Evolutionary conservation across 2,888 invertebrate species (phyloP).

Genomic region (Agrotis puta): DNA sequence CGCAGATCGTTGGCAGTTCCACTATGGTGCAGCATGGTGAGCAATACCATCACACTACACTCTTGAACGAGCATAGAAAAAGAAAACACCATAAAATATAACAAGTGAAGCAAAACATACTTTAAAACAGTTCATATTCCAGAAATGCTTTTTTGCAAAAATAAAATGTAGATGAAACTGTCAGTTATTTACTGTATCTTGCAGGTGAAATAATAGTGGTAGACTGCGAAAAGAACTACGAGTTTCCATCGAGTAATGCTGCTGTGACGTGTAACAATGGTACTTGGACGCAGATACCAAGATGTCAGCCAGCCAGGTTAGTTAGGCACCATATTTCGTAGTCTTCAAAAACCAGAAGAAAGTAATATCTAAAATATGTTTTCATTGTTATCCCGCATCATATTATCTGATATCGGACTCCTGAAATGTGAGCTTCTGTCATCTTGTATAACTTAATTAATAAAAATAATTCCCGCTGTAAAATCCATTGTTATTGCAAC

Average conservation of each 20-base stretch:
- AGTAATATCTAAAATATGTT: neutral
- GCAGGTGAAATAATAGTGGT: constrained; percentile 91
- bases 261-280: constrained; percentile 98
- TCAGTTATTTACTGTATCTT: constrained; percentile 35
- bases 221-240: constrained; percentile 96
- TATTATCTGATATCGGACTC: neutral
- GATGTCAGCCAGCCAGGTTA: constrained; percentile 95
- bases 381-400: neutral
- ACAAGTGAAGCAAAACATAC: too few species aligned
- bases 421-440: neutral
- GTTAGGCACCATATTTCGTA: neutral
- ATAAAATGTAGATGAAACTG: too few species aligned
- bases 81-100: too few species aligned
- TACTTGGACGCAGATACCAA: constrained; percentile 98
- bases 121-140: too few species aligned
- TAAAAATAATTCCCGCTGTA: too few species aligned
- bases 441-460: too few species aligned
- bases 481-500: neutral
- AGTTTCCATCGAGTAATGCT: constrained; percentile 94
- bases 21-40: constrained; percentile 90
- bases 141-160: too few species aligned
- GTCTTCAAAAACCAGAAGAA: neutral
- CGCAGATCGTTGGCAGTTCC: constrained; percentile 88
- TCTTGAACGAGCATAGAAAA: too few species aligned
- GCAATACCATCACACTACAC: constrained; percentile 17